Evolutionary conservation across 2,797 vertebrate species (phyloP).

Genomic region (Sebastiscus tertius): DNA sequence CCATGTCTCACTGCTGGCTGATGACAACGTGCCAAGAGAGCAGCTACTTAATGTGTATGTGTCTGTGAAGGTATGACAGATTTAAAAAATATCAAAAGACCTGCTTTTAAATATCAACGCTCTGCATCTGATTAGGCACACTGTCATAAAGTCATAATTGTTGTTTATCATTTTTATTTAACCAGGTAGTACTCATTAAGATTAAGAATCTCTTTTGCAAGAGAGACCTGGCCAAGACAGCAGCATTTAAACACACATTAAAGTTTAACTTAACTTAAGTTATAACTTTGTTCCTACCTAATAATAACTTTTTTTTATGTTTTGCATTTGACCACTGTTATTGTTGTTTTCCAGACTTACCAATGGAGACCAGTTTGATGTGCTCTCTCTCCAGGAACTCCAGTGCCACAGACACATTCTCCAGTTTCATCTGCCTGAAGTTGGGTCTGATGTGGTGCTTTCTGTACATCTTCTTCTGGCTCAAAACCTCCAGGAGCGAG

Average conservation of each 20-base stretch:
- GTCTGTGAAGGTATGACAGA: slow-evolving; percentile 7
- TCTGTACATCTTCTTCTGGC: slow-evolving; percentile 97
- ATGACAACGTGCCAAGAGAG: slow-evolving; percentile 35
- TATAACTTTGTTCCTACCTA: background rate
- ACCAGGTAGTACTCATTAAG: too few relatives aligned
- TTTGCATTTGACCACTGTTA: background rate
- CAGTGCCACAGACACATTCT: slow-evolving; percentile 94
- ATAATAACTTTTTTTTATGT: background rate
- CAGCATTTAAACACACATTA: too few relatives aligned
- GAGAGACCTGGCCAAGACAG: too few relatives aligned
- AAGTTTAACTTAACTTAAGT: background rate
- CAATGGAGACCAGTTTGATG: slow-evolving; percentile 95
- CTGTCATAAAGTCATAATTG: background rate
- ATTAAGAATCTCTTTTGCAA: too few relatives aligned
- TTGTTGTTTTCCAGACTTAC: slow-evolving; percentile 76
- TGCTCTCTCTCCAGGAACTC: slow-evolving; percentile 95
- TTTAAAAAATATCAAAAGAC: background rate
- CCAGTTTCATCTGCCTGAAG: slow-evolving; percentile 97
- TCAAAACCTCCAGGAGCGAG: slow-evolving; percentile 92
- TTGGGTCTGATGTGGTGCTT: slow-evolving; percentile 93
- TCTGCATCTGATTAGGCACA: background rate
- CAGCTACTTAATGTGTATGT: slow-evolving; percentile 15
- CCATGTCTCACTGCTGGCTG: slow-evolving; percentile 24
- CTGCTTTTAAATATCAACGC: background rate
- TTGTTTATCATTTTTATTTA: too few relatives aligned